Evolutionary conservation across 2,888 invertebrate genomes (phyloP), one percentile per base, ranked within the genome.

Genomic region (Sympetrum striolatum): DNA sequence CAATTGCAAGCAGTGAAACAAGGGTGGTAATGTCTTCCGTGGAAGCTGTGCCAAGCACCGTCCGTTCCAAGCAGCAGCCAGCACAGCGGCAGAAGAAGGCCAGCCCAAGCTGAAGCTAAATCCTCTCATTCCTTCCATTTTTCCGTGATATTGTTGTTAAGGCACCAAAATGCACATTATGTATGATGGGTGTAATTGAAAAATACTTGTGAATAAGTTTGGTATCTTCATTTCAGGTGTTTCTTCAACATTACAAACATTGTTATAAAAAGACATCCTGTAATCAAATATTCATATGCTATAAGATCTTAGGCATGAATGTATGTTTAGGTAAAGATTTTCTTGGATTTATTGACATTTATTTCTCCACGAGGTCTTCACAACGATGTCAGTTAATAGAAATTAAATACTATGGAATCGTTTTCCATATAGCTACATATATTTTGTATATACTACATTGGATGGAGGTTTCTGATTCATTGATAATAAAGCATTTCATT

Each of bases 231-330:
- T 86, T 86, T 60, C 58, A 86, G 39, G 86, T 86, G 86, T 60
- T 86, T 86, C 86, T 37, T 86, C 15, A 60, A 35, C 60, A 53
- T 53, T 86, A 60, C 86, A 60, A 86, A 86, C 18, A 18, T 60
- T 60, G 35, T 60, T 35, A 37, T 58, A 37, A 60, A 86, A 86
- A 86, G 31, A 60, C n/a, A n/a, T 35, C 22, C 22, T 53, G 35
- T 82, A 58, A 86, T 58, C 37, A 37, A 60, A 86, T 37, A 15
- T 58, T 60, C 60, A 60, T 31, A 12, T 64, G 64, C 22, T 64
- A 86, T 64, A 60, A 86, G 53, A 86, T 86, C 86, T 64, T 86
- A 86, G 86, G 86, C 58, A 86, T 86, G 53, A 86, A n/a, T 86
- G 60, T 12, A 39, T 60, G 37, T 86, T 86, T 60, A 60, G 39